phyloP scores from a whole-genome alignment of 2,797 vertebrate species.

The Euphonia xanthogaster region DNA sequence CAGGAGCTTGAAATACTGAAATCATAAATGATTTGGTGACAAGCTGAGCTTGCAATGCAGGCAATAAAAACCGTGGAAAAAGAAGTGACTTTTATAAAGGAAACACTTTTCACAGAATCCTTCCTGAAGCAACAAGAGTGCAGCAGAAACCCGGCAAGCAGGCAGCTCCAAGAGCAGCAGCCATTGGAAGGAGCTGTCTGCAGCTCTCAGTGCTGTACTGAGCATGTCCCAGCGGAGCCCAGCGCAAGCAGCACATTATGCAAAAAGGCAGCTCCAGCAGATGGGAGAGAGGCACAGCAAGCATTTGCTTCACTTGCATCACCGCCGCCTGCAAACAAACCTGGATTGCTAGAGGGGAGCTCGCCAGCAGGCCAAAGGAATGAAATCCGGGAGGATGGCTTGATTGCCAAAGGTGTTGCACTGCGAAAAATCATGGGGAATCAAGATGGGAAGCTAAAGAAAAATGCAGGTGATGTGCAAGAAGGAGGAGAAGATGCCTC shows the following conservation, averaged over 20 bases:
- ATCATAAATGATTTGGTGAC: neutral
- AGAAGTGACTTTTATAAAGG: slow-evolving; percentile 79
- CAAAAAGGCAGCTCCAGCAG: slow-evolving; percentile 79
- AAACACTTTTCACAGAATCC: slow-evolving; percentile 77
- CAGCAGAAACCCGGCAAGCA: slow-evolving; percentile 40
- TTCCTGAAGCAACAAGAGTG: slow-evolving; percentile 68
- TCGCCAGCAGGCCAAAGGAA: slow-evolving; percentile 10
- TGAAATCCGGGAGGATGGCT: slow-evolving; percentile 75
- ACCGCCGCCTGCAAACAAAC: slow-evolving; percentile 71
- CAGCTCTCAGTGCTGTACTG: slow-evolving; percentile 75
- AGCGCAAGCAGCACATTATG: slow-evolving; percentile 79
- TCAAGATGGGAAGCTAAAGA: slow-evolving; percentile 93
- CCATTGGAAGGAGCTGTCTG: slow-evolving; percentile 77
- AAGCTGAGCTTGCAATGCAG: slow-evolving; percentile 70
- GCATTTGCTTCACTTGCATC: slow-evolving; percentile 75
- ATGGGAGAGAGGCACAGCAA: slow-evolving; percentile 70
- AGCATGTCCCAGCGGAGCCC: slow-evolving; percentile 80
- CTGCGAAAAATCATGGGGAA: slow-evolving; percentile 88
- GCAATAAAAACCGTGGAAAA: slow-evolving; percentile 80
- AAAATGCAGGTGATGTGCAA: slow-evolving; percentile 82
- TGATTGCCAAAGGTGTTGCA: slow-evolving; percentile 76
- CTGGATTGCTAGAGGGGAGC: slow-evolving; percentile 59
- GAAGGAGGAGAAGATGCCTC: slow-evolving; percentile 83
- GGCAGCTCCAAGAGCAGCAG: slow-evolving; percentile 56
- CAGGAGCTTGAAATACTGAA: neutral